Conservation (phyloP, 2,888 invertebrate genomes). For the Zaprionus bogoriensis region DNA sequence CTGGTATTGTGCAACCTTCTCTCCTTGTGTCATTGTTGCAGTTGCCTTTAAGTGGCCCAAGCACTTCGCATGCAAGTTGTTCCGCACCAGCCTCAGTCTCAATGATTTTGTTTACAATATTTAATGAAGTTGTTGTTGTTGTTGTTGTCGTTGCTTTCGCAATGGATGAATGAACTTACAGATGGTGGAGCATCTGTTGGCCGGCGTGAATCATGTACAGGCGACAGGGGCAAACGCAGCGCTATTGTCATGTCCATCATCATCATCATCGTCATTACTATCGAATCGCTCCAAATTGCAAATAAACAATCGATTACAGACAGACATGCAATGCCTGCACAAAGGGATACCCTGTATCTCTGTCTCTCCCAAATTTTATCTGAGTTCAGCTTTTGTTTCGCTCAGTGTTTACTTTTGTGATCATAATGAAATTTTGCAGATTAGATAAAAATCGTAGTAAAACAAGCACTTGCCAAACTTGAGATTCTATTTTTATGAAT, state of each 20-base stretch:
- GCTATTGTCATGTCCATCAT: conserved; percentile 6
- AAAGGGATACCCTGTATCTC: background rate
- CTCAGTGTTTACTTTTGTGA: background rate
- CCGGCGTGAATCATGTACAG: conserved; percentile 21
- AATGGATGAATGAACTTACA: conserved; percentile 41
- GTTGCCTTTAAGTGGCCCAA: conserved; percentile 30
- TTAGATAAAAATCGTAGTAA: background rate
- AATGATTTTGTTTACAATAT: conserved; percentile 63
- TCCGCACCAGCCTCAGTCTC: conserved; percentile 20
- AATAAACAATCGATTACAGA: background rate
- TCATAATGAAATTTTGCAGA: background rate
- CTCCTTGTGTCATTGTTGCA: conserved; percentile 1
- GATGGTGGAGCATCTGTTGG: conserved; percentile 10
- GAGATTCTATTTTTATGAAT: background rate
- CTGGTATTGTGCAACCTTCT: no score
- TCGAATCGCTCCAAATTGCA: conserved; percentile 2
- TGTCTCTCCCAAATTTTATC: background rate
- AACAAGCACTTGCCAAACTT: background rate
- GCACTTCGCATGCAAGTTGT: conserved; percentile 2
- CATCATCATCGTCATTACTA: background rate
- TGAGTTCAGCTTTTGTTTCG: background rate
- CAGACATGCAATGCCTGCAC: background rate
- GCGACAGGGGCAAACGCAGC: background rate
- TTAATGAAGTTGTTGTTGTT: conserved; percentile 46
- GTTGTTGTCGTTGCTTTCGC: conserved; percentile 7